These are phyloP conservation scores for Aphidius ervi DNA, from an alignment of 1,140 invertebrate genomes.

Conservation along the genomic window DNA sequence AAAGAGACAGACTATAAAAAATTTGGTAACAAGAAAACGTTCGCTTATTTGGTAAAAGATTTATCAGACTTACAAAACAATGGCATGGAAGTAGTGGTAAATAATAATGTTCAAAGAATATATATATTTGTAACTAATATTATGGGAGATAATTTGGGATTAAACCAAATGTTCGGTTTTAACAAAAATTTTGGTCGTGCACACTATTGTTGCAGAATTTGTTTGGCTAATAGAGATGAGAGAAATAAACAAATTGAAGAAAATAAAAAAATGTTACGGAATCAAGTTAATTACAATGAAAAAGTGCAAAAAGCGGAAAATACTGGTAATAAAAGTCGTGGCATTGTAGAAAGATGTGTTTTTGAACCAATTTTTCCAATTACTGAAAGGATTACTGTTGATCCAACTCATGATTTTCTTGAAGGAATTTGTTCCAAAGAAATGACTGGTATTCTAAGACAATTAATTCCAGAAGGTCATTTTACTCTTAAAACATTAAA, in stretches of 20 bases:
- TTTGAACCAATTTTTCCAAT: constrained; percentile 23
- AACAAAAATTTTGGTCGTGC: constrained; percentile 26
- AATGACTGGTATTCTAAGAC: neutral
- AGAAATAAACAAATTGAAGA: constrained; percentile 18
- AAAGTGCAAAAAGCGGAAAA: constrained; percentile 16
- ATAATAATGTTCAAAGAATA: constrained; percentile 15
- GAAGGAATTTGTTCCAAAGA: neutral
- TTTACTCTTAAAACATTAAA: neutral
- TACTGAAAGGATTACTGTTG: neutral
- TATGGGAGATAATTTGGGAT: constrained; percentile 31
- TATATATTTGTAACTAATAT: constrained; percentile 30
- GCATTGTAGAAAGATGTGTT: constrained; percentile 26
- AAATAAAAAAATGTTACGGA: constrained; percentile 18
- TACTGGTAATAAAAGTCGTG: no score
- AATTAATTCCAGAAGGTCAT: neutral
- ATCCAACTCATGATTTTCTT: neutral
- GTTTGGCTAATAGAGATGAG: constrained; percentile 23
- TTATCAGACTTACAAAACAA: constrained; percentile 19
- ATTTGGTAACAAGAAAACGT: constrained; percentile 19
- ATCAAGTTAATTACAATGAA: constrained; percentile 25
- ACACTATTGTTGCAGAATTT: constrained; percentile 30
- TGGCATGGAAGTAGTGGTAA: constrained; percentile 25
- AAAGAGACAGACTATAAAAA: constrained; percentile 22
- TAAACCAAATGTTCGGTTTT: constrained; percentile 29
- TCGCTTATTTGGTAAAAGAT: constrained; percentile 23